A percentile compares a stretch with the other conserved stretches of the same genome.
These are phyloP conservation scores for Drosophila grimshawi DNA, from an alignment of 1,140 invertebrate genomes.

Conservation along the genomic window DNA sequence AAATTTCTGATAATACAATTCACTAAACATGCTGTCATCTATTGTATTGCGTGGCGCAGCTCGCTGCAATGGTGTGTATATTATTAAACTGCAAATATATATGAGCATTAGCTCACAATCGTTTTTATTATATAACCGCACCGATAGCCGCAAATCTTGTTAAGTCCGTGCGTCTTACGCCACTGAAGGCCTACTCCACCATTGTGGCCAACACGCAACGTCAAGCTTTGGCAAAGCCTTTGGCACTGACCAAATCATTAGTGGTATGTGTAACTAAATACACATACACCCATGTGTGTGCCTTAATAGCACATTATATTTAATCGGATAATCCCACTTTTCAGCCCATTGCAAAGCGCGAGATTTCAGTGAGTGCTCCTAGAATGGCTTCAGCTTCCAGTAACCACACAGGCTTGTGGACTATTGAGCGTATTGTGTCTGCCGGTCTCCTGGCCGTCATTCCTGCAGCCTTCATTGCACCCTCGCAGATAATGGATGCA, in stretches of 20 bases:
- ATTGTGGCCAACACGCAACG: slow-evolving; percentile 62
- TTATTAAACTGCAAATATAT: background rate
- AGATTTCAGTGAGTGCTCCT: slow-evolving; percentile 68
- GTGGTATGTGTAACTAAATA: slow-evolving; percentile 56
- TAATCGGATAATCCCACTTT: slow-evolving; percentile 15
- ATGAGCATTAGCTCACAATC: background rate
- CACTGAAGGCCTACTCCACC: slow-evolving; percentile 72
- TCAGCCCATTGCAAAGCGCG: slow-evolving; percentile 53
- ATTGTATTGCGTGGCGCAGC: slow-evolving; percentile 55
- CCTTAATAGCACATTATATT: background rate
- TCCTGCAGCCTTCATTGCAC: slow-evolving; percentile 87
- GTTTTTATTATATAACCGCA: slow-evolving; percentile 67
- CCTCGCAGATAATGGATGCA: slow-evolving; percentile 88
- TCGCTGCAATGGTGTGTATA: slow-evolving; percentile 61
- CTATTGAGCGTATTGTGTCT: slow-evolving; percentile 88
- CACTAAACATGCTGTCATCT: slow-evolving; percentile 55
- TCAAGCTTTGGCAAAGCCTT: slow-evolving; percentile 48
- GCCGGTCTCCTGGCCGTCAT: slow-evolving; percentile 87
- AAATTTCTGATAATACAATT: slow-evolving; percentile 38
- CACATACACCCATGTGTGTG: background rate
- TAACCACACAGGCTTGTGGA: slow-evolving; percentile 88
- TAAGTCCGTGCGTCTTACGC: slow-evolving; percentile 60
- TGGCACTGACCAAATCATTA: slow-evolving; percentile 56
- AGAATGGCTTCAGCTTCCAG: slow-evolving; percentile 72
- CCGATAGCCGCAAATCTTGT: slow-evolving; percentile 58